Conservation (phyloP, 1,140 invertebrate genomes). For the Bombus superbus region DNA sequence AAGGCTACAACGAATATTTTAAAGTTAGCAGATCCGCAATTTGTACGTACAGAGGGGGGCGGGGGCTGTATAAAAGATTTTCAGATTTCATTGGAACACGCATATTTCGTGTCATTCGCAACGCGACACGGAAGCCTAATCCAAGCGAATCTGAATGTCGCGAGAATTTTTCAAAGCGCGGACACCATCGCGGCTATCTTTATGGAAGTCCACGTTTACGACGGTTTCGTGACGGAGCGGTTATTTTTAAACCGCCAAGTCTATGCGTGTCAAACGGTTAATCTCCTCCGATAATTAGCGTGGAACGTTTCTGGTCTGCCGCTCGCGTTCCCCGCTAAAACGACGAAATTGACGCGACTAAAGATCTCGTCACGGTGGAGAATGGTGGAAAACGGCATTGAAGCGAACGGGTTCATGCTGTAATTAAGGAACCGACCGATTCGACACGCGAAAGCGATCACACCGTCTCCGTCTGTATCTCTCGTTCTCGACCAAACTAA, state of each 20-base stretch:
- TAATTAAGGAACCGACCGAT: not conserved
- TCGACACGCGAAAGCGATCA: not conserved
- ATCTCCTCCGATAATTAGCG: conserved; percentile 30
- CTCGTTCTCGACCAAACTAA: not conserved
- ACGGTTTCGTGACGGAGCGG: not conserved
- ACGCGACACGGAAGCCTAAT: too few species aligned
- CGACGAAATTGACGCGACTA: conserved; percentile 3
- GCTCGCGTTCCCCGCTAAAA: not conserved
- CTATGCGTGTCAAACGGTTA: conserved; percentile 20
- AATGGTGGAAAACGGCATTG: not conserved
- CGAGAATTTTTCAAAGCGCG: too few species aligned
- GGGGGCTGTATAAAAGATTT: too few species aligned
- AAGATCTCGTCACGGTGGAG: conserved; percentile 3
- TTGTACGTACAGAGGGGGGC: too few species aligned
- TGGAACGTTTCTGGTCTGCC: not conserved
- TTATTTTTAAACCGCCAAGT: conserved; percentile 6
- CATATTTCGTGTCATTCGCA: too few species aligned
- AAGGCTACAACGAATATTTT: too few species aligned
- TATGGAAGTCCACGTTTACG: conserved; percentile 4
- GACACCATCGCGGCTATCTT: not conserved
- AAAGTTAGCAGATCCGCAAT: too few species aligned
- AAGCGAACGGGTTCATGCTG: too few species aligned
- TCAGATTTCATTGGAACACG: too few species aligned
- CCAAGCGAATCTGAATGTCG: too few species aligned
- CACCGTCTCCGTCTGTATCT: not conserved